These are phyloP conservation scores for Eudemis profundana DNA, from an alignment of 2,888 invertebrate genomes.

Conservation along the genomic window DNA sequence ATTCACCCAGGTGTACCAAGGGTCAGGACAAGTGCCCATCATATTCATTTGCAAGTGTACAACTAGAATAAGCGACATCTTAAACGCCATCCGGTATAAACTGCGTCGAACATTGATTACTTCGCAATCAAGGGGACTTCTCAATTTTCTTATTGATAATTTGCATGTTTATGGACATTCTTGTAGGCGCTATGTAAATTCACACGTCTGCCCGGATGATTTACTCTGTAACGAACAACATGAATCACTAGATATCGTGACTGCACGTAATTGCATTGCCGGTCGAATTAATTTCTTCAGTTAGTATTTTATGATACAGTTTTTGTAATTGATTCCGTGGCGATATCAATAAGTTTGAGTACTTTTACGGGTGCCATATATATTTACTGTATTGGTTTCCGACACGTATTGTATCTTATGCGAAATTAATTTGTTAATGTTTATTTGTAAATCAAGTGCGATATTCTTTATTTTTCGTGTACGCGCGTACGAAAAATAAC, in stretches of 20 bases:
- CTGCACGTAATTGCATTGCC: conserved; percentile 80
- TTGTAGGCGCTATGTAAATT: conserved; percentile 72
- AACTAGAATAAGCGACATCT: neutral
- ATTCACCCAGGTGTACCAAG: too few relatives aligned
- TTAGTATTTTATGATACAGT: conserved; percentile 77
- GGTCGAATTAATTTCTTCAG: conserved; percentile 81
- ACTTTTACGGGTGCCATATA: conserved; percentile 56
- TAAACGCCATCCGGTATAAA: neutral
- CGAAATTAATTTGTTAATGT: conserved; percentile 39
- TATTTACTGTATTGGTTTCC: conserved; percentile 46
- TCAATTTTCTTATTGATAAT: conserved; percentile 53
- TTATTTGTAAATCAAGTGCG: neutral
- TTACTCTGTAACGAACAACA: conserved; percentile 71
- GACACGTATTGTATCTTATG: conserved; percentile 46
- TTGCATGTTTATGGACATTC: conserved; percentile 66
- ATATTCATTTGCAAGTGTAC: neutral
- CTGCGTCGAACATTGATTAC: conserved; percentile 35
- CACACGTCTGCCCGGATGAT: conserved; percentile 68
- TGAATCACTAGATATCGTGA: conserved; percentile 81
- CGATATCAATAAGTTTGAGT: conserved; percentile 65
- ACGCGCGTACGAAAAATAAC: too few relatives aligned
- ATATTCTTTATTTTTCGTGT: neutral
- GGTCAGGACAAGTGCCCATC: too few relatives aligned
- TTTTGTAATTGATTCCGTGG: conserved; percentile 78
- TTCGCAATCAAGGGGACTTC: conserved; percentile 40